Base-by-base conservation (phyloP, 2,113 vertebrate genomes). In the Madoqua kirkii region DNA sequence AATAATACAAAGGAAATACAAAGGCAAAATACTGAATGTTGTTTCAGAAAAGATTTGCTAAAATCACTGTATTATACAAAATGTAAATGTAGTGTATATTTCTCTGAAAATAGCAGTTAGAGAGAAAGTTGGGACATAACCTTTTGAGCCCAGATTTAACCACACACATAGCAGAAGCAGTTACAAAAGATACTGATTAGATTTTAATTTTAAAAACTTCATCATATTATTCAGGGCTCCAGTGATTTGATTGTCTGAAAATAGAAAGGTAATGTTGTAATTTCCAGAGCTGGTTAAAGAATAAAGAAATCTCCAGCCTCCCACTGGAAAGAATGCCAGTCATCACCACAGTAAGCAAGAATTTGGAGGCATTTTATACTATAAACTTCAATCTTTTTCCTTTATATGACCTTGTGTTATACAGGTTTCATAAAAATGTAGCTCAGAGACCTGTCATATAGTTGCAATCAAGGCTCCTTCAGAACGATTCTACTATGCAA, bases 201-300 rank as follows among this genome's bases (percentile, higher is more conserved):
- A 98, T 98, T 98, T 98, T 96, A 98, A 98, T 98, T 98, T 98
- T 95, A 97, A 98, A 98, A 98, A 98, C 98, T 97, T 98, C 96
- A 97, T 92, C 1, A 54, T 97, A 95, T 98, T 98, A 99, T 98
- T 98, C 97, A 97, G 97, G 98, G 98, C 98, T 98, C 98, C 97
- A 98, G 98, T 97, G 98, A 98, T 87, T 98, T 98, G 98, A 98
- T 98, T 98, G 98, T 98, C 98, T 98, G 98, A 97, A 98, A 98
- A 97, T 86, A 98, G 96, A 97, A 98, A 98, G 96, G 95, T 98
- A 98, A 98, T 84, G 96, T 98, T 98, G 96, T 98, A 98, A 98
- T 99, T 98, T 98, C 97, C 98, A 98, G 98, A 98, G 98, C 96
- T 98, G 98, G 97, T 97, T 97, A 98, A 98, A 98, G 98, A 98